Percentiles rank a stretch among this genome's conserved stretches.
phyloP scores from a whole-genome alignment of 2,113 vertebrate species.

The Otis tarda region DNA sequence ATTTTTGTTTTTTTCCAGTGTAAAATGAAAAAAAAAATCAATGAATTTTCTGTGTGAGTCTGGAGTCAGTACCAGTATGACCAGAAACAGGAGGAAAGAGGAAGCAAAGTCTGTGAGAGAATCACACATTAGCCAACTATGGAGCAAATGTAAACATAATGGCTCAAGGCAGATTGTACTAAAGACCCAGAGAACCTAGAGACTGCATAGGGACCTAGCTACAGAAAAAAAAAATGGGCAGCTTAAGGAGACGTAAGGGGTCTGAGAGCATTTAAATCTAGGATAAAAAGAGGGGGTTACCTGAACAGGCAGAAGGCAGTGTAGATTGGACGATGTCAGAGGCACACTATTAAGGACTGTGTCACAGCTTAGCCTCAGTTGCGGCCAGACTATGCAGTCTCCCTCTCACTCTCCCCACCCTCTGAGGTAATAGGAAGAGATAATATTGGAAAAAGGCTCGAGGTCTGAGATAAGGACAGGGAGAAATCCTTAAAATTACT shows the following conservation, averaged over 20 bases:
- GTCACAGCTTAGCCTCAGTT: too few relatives aligned
- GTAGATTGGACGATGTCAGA: too few relatives aligned
- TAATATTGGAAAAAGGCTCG: too few relatives aligned
- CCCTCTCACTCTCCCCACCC: too few relatives aligned
- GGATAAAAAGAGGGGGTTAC: background rate
- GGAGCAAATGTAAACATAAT: background rate
- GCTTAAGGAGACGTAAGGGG: accelerated
- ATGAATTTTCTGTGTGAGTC: background rate
- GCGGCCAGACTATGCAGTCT: too few relatives aligned
- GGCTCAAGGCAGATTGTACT: background rate
- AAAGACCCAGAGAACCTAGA: background rate
- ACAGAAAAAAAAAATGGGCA: background rate
- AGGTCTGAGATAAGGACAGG: too few relatives aligned
- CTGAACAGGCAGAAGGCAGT: background rate
- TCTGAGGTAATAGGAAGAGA: too few relatives aligned
- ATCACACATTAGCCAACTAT: background rate
- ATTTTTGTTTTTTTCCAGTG: background rate
- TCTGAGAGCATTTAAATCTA: background rate
- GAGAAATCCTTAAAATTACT: too few relatives aligned
- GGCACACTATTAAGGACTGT: too few relatives aligned
- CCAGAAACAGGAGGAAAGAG: background rate
- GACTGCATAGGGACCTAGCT: background rate
- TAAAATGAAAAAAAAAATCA: background rate
- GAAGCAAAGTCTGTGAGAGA: background rate
- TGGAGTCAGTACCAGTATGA: background rate